phyloP scores from a whole-genome alignment of 2,797 vertebrate genomes.

The Sebastolobus altivelis region DNA sequence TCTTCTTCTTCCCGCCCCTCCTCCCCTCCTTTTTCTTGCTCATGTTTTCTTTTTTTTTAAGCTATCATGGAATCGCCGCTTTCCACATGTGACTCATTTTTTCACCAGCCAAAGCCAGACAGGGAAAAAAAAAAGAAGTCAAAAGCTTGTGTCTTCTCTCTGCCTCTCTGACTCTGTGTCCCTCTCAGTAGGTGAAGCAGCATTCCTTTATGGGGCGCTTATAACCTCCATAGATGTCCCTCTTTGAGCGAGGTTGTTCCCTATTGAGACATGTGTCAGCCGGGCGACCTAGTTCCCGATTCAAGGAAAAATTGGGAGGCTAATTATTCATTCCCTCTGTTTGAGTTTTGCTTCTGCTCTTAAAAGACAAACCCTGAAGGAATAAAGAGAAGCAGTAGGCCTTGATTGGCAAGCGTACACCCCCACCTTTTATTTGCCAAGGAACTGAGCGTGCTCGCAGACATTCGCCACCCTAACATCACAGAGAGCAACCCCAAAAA shows the following conservation, averaged over 20 bases:
- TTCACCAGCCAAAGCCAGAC: conserved; percentile 80
- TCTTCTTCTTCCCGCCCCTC: conserved; percentile 48
- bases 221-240: conserved; percentile 60
- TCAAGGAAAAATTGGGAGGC: conserved; percentile 66
- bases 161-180: conserved; percentile 41
- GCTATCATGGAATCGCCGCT: conserved; percentile 73
- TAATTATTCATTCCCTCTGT: conserved; percentile 81
- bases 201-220: conserved; percentile 64
- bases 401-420: conserved; percentile 78
- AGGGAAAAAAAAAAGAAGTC: conserved; percentile 59
- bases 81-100: conserved; percentile 84
- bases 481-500: conserved; percentile 73
- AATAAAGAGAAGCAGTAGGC: conserved; percentile 75
- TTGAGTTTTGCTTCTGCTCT: conserved; percentile 70
- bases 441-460: conserved; percentile 68
- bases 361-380: conserved; percentile 72
- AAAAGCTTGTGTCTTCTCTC: conserved; percentile 59
- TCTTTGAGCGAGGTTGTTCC: conserved; percentile 57
- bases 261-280: conserved; percentile 72
- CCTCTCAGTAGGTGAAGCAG: conserved; percentile 57
- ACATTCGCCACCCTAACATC: conserved; percentile 74
- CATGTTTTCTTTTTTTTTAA: conserved; percentile 56
- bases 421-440: conserved; percentile 78
- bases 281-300: conserved; percentile 76
- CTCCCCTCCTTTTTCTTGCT: conserved; percentile 55